phyloP scores from a whole-genome alignment of 2,888 invertebrate species.

The Apamea epomidion region DNA sequence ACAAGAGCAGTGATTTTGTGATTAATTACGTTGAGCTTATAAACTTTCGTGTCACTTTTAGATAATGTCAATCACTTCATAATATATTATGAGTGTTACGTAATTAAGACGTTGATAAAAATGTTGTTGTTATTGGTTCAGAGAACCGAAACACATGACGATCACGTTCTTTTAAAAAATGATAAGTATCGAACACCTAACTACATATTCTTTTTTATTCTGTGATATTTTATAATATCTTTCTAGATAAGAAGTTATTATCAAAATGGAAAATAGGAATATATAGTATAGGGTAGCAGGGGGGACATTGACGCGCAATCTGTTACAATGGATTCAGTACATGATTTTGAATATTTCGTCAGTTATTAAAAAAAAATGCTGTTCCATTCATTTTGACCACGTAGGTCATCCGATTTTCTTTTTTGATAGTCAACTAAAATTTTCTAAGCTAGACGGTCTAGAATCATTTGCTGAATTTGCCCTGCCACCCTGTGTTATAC shows the following conservation, averaged over 20 bases:
- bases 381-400: too few species aligned
- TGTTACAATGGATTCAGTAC: too few species aligned
- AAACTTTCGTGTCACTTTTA: constrained; percentile 24
- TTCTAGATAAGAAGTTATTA: neutral
- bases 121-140: neutral
- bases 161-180: neutral
- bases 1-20: constrained; percentile 37
- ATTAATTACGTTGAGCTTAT: constrained; percentile 45
- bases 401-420: neutral
- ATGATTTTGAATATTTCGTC: too few species aligned
- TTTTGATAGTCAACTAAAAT: neutral
- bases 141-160: neutral
- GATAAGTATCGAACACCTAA: neutral
- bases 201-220: neutral
- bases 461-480: neutral
- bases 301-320: too few species aligned
- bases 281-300: too few species aligned
- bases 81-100: constrained; percentile 18
- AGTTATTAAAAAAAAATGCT: too few species aligned
- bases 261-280: neutral
- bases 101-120: constrained; percentile 25
- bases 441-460: neutral
- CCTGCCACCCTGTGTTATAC: too few species aligned
- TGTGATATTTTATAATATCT: neutral
- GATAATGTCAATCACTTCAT: constrained; percentile 42